Evolutionary conservation across 1,140 invertebrate genomes (phyloP).

Genomic region (Solen grandis): DNA sequence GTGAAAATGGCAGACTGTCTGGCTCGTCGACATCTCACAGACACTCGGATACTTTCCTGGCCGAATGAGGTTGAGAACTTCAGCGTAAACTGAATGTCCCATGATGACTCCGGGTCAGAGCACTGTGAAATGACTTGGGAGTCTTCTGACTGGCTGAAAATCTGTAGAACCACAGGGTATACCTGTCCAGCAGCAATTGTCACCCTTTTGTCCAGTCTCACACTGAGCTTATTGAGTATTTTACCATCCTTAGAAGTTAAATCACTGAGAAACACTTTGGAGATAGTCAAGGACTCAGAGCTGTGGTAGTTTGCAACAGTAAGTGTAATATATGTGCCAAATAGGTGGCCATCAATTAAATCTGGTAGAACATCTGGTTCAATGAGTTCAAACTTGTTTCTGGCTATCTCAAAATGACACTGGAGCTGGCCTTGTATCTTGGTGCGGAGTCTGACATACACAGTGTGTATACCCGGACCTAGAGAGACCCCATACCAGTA

Average conservation of each 20-base stretch:
- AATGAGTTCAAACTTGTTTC: slow-evolving; percentile 64
- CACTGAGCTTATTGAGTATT: slow-evolving; percentile 28
- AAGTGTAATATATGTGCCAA: slow-evolving; percentile 66
- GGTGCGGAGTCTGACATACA: slow-evolving; percentile 68
- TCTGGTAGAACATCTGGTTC: slow-evolving; percentile 71
- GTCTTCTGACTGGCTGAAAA: slow-evolving; percentile 27
- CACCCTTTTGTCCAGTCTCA: slow-evolving; percentile 51
- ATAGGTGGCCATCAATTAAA: slow-evolving; percentile 71
- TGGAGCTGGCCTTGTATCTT: slow-evolving; percentile 68
- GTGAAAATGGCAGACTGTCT: slow-evolving; percentile 75
- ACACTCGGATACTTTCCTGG: slow-evolving; percentile 51
- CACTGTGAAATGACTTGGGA: slow-evolving; percentile 27
- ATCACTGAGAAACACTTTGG: slow-evolving; percentile 56
- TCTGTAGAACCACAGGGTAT: slow-evolving; percentile 61
- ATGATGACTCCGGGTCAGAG: slow-evolving; percentile 30
- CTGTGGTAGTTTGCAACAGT: slow-evolving; percentile 71
- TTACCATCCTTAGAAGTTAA: slow-evolving; percentile 6
- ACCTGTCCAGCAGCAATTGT: slow-evolving; percentile 74
- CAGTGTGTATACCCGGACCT: slow-evolving; percentile 67
- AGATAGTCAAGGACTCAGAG: slow-evolving; percentile 70
- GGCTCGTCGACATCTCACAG: slow-evolving; percentile 68
- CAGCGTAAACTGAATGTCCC: slow-evolving; percentile 60
- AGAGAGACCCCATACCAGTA: slow-evolving; percentile 69
- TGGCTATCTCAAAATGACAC: slow-evolving; percentile 61
- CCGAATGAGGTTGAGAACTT: slow-evolving; percentile 72